Percentiles rank a stretch among this genome's conserved stretches.
Conservation (phyloP, 1,140 invertebrate species). For the Triops cancriformis region DNA sequence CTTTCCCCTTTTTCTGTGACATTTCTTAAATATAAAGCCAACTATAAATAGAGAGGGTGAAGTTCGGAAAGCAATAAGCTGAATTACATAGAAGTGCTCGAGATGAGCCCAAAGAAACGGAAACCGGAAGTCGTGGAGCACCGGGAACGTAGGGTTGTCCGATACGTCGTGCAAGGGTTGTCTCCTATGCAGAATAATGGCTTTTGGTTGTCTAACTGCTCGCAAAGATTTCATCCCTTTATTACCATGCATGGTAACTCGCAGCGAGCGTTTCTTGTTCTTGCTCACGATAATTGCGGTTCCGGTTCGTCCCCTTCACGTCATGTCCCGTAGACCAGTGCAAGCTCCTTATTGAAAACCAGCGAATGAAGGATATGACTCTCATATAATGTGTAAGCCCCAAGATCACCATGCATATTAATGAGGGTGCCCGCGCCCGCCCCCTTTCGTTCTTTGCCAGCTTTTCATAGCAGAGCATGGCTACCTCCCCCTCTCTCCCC, state of each 20-base stretch:
- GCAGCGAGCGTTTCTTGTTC: slow-evolving; percentile 2
- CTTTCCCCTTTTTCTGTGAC: too few species aligned
- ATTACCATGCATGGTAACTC: neutral
- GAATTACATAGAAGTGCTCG: neutral
- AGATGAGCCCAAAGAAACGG: neutral
- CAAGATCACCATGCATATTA: slow-evolving; percentile 7
- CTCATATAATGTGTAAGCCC: neutral
- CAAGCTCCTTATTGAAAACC: slow-evolving; percentile 1
- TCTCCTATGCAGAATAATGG: neutral
- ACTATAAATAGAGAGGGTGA: too few species aligned
- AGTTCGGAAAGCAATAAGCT: neutral
- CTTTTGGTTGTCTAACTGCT: neutral
- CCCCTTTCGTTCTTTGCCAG: neutral
- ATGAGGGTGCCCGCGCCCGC: neutral
- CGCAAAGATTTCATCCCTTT: slow-evolving; percentile 13
- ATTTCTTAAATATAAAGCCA: too few species aligned
- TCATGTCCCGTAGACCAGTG: neutral
- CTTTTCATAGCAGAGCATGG: neutral
- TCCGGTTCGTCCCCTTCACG: neutral
- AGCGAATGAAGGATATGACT: neutral
- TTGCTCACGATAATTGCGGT: slow-evolving; percentile 8
- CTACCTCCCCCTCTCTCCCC: neutral
- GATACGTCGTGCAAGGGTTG: neutral
- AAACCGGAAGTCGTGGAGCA: slow-evolving; percentile 9
- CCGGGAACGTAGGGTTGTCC: slow-evolving; percentile 11